Evolutionary conservation across 2,113 vertebrate species (phyloP).

Genomic region (Dissostichus mawsoni): DNA sequence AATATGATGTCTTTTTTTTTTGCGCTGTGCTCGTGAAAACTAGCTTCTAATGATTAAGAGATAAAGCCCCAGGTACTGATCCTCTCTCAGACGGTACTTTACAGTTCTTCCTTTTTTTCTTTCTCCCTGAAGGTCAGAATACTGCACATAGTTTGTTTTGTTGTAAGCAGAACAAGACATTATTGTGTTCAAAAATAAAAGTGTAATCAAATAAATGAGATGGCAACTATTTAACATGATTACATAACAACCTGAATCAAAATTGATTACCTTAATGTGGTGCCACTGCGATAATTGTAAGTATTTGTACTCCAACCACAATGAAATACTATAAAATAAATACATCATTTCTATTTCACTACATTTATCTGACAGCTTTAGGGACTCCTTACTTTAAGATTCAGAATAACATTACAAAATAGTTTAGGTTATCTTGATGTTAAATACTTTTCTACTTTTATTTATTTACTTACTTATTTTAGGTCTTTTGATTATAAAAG

Average conservation of each 20-base stretch:
- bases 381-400: no score
- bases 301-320: no score
- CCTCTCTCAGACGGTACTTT: background rate
- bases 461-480: no score
- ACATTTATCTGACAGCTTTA: no score
- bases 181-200: background rate
- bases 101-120: background rate
- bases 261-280: background rate
- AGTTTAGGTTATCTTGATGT: no score
- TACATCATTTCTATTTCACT: no score
- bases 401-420: no score
- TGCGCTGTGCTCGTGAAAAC: background rate
- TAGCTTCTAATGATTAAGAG: slow-evolving; percentile 21
- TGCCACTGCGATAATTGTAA: background rate
- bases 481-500: no score
- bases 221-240: background rate
- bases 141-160: no score
- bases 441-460: background rate
- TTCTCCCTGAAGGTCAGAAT: background rate
- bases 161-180: background rate
- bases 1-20: slow-evolving; percentile 1
- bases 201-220: background rate
- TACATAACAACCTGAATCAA: background rate
- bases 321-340: no score
- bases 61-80: slow-evolving; percentile 11